phyloP scores from a whole-genome alignment of 2,888 invertebrate species.

The Celastrina argiolus region DNA sequence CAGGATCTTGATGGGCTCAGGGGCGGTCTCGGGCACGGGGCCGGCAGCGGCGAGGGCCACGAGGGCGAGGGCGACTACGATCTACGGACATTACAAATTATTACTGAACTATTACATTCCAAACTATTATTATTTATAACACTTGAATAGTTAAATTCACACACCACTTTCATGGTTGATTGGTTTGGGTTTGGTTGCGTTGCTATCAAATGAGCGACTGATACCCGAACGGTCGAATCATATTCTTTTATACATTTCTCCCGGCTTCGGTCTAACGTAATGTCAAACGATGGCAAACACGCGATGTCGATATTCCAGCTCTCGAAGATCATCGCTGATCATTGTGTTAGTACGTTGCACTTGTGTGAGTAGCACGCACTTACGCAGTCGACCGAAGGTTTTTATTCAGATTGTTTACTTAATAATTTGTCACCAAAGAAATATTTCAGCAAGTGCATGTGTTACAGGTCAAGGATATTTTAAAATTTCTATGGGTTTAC shows the following conservation, averaged over 20 bases:
- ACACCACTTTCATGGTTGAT: slow-evolving; percentile 68
- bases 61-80: slow-evolving; percentile 53
- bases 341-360: slow-evolving; percentile 34
- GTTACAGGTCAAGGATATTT: slow-evolving; percentile 33
- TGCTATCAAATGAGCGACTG: slow-evolving; percentile 62
- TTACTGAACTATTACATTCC: neutral
- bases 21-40: slow-evolving; percentile 38
- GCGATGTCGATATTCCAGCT: slow-evolving; percentile 58
- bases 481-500: slow-evolving; percentile 23
- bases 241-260: slow-evolving; percentile 71
- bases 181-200: slow-evolving; percentile 47
- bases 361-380: slow-evolving; percentile 38
- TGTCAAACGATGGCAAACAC: slow-evolving; percentile 58
- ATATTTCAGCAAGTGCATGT: slow-evolving; percentile 31
- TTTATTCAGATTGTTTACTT: slow-evolving; percentile 51
- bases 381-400: slow-evolving; percentile 41
- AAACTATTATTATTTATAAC: neutral
- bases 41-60: slow-evolving; percentile 53
- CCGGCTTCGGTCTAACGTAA: slow-evolving; percentile 55
- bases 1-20: slow-evolving; percentile 40
- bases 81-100: slow-evolving; percentile 35
- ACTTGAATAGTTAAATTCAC: slow-evolving; percentile 33
- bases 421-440: slow-evolving; percentile 50
- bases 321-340: slow-evolving; percentile 53
- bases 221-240: slow-evolving; percentile 47